Evolutionary conservation across 1,140 invertebrate genomes (phyloP), one percentile per base, ranked within the genome.

Genomic region (Eciton burchellii): DNA sequence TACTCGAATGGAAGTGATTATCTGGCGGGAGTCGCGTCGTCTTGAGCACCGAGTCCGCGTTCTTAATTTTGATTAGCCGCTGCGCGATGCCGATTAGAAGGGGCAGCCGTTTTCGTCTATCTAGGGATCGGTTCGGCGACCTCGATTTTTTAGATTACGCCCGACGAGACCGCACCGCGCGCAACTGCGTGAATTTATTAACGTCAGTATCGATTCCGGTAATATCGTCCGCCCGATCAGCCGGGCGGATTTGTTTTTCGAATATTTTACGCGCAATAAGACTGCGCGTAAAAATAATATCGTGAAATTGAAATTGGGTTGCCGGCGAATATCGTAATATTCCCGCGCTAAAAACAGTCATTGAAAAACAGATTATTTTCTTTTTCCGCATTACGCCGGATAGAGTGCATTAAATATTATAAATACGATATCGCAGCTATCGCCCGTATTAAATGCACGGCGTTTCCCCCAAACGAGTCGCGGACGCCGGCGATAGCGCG

Each of bases 1-100:
- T 79, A 79, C 74, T 79, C 70, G 74, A 79, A 79, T 79, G 66
- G 74, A 70, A 56, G 74, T 79, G 74, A 79, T 79, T 79, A 79
- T 79, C 74, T 79, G 8, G n/a, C 52, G 74, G 54, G 74, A 79
- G 63, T 70, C 74, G 52, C 35, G 63, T 79, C 56, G 56, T 79
- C n/a, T n/a, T n/a, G n/a, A n/a, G n/a, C n/a, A n/a, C n/a, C n/a
- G n/a, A n/a, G n/a, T n/a, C 24, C 74, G 63, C 70, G 70, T 79
- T 62, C 74, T 79, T 79, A 79, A 79, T 79, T 79, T 79, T 79
- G 74, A 79, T 79, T 79, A 79, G 49, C n/a, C 63, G 21, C 63
- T 45, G 35, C 54, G 56, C 56, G 62, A 79, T 70, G 24, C 29
- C 35, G 24, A 70, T 45, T 35, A 35, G 6, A 79, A 79, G 70